Base-by-base conservation (phyloP, 1,140 invertebrate species). In the Drusus annulatus region DNA sequence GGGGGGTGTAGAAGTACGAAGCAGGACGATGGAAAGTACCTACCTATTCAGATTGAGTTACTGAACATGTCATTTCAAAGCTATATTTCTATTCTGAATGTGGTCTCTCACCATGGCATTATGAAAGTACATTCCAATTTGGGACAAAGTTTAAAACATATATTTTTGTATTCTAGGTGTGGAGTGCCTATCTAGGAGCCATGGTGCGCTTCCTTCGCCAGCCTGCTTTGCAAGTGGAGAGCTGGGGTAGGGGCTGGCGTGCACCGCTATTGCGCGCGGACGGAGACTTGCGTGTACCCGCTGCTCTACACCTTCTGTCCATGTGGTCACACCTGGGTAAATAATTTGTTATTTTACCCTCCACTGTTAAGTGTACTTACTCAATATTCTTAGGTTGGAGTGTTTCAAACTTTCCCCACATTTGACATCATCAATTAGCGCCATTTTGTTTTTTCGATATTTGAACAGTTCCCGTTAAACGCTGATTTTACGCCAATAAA, bases 261-360 rank as follows among this genome's bases (percentile, higher is more conserved):
- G 92, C 94, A 75, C 95, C 95, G 84, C 93, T 96, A 50, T 89
- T 96, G n/a, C 92, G 93, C 84, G 93, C 94, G 58, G 95, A 97
- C 85, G 95, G 95, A 21, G 96, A 98, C 84, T 97, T 98, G 96
- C 91, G 98, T 56, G 95, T 98, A 4, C 90, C 95, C 13, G 98
- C 98, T 92, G 97, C 96, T 36, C 95, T 97, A 86, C 97, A 98
- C 87, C 96, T 99, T 84, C 90, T 99, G 0, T 95, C 95, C 16
- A 97, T 98, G 91, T 99, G 98, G 98, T 96, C 94, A 65, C 93
- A 96, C 84, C 89, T 99, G 73, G 96, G 95, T 93, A 69, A 75
- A 17, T 36, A 36, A 36, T 36, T 28, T 28, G 5, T 28, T 28
- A 2, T 28, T 28, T 28, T 28, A 28, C 5, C 5, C 2, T 28